These are phyloP conservation scores for Scelioninae gen. 1 DNA, from an alignment of 2,888 invertebrate genomes.

Conservation along the genomic window DNA sequence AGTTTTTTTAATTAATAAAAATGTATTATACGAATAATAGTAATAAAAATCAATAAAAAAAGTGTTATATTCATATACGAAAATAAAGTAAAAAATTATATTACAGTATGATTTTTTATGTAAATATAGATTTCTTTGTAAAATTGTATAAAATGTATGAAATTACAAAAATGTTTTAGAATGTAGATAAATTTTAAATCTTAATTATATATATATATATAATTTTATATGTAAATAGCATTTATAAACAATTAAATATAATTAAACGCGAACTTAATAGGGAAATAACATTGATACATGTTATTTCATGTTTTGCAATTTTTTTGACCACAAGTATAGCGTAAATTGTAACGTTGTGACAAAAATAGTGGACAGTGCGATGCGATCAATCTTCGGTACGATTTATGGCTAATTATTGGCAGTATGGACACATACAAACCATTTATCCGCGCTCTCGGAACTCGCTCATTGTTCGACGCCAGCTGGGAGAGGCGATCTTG, in stretches of 20 bases:
- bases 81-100: no score
- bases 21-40: neutral
- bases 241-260: neutral
- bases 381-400: slow-evolving; percentile 57
- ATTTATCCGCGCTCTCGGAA: slow-evolving; percentile 64
- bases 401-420: slow-evolving; percentile 70
- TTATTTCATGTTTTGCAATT: neutral
- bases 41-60: no score
- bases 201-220: no score
- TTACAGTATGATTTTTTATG: no score
- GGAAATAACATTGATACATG: no score
- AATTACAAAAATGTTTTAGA: no score
- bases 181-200: no score
- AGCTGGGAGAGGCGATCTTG: slow-evolving; percentile 66
- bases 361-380: slow-evolving; percentile 27
- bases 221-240: no score
- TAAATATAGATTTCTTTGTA: no score
- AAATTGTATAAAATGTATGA: no score
- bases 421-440: slow-evolving; percentile 63
- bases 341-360: slow-evolving; percentile 15
- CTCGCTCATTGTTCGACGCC: slow-evolving; percentile 68
- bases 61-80: no score
- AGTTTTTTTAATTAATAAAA: neutral
- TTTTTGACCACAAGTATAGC: slow-evolving; percentile 6
- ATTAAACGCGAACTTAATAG: no score